Percentiles rank a stretch among this genome's conserved stretches.
These are phyloP conservation scores for Portunus trituberculatus DNA, from an alignment of 1,140 invertebrate genomes.

Conservation along the genomic window DNA sequence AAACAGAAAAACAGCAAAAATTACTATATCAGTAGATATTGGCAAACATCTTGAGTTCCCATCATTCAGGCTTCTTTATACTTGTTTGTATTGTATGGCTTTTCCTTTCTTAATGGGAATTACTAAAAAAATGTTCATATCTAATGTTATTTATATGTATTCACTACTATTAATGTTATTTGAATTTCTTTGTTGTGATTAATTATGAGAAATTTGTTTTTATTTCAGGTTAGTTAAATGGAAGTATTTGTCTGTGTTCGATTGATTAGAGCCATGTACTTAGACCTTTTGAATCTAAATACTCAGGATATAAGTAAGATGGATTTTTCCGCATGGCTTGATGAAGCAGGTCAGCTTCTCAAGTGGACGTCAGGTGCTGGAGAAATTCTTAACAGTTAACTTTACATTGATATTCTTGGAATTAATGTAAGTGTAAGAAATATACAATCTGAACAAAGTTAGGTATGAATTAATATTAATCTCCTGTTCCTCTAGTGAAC, in stretches of 20 bases:
- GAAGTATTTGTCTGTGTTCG: no score
- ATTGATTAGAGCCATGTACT: no score
- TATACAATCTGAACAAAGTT: not conserved
- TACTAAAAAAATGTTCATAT: not conserved
- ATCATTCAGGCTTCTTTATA: not conserved
- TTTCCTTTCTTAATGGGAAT: not conserved
- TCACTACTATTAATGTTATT: not conserved
- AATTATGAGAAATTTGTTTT: not conserved
- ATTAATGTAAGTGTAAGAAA: not conserved
- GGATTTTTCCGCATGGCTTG: no score
- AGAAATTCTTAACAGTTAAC: not conserved
- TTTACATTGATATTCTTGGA: not conserved
- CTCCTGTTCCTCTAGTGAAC: not conserved
- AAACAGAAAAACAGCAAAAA: not conserved
- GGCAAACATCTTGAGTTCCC: not conserved
- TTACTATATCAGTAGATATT: not conserved
- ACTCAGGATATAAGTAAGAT: no score
- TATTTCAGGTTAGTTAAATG: no score
- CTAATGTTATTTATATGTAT: conserved; percentile 46
- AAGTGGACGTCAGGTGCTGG: not conserved
- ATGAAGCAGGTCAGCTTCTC: no score
- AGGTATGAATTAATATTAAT: not conserved
- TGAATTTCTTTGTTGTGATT: not conserved
- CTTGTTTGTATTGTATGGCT: not conserved
- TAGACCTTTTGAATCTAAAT: no score